Evolutionary conservation across 2,113 vertebrate species (phyloP).

Genomic region (Nothocercus julius): DNA sequence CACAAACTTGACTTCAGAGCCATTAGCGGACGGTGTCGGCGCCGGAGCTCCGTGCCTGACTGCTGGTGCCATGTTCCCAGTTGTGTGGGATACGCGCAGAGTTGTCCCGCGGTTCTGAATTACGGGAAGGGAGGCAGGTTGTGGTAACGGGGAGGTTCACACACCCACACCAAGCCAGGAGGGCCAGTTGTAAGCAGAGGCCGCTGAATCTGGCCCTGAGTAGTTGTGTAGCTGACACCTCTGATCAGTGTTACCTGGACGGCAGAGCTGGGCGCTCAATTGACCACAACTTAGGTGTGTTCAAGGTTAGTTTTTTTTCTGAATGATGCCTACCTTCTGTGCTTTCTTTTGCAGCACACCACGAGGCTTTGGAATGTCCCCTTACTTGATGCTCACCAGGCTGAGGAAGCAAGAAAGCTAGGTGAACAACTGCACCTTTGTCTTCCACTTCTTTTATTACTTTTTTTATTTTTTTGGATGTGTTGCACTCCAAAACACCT

Average conservation of each 20-base stretch:
- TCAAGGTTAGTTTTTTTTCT: background rate
- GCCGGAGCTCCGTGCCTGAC: background rate
- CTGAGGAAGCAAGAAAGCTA: slow-evolving; percentile 43
- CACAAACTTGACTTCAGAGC: background rate
- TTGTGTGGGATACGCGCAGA: no score
- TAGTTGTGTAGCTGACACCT: no score
- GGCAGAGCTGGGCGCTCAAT: no score
- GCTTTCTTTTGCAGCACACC: background rate
- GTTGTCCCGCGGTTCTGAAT: no score
- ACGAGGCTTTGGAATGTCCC: background rate
- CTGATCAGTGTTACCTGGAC: no score
- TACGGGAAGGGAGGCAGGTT: no score
- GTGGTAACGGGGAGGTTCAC: no score
- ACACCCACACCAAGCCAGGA: no score
- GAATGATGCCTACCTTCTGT: background rate
- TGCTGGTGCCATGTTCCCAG: rapidly evolving
- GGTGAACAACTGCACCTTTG: rapidly evolving
- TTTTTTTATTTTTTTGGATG: no score
- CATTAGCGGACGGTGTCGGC: no score
- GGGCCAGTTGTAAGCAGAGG: no score
- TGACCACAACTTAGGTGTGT: background rate
- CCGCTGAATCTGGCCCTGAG: no score
- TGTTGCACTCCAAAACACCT: background rate
- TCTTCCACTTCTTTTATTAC: background rate
- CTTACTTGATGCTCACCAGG: slow-evolving; percentile 65